phyloP scores from a whole-genome alignment of 2,797 vertebrate species.

The Lithobates sylvaticus region DNA sequence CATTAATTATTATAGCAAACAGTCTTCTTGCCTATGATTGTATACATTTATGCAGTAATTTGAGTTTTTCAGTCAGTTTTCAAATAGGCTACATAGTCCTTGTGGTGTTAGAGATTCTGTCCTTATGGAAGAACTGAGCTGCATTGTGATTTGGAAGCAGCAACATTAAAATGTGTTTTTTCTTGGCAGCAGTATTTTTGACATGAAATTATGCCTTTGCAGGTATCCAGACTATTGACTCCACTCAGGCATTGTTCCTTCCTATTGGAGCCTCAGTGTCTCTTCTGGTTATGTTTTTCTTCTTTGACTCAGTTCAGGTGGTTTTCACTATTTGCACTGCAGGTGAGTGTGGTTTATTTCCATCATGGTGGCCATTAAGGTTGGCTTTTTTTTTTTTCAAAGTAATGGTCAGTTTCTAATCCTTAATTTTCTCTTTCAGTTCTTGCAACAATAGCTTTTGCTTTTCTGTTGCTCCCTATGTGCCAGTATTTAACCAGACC shows the following conservation, averaged over 20 bases:
- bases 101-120: no score
- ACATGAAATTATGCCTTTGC: conserved; percentile 51
- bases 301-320: conserved; percentile 99
- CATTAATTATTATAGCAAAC: no score
- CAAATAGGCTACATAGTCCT: no score
- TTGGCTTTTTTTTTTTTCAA: neutral
- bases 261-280: conserved; percentile 98
- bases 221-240: conserved; percentile 99
- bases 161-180: no score
- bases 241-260: conserved; percentile 96
- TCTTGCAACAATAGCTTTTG: conserved; percentile 98
- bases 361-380: neutral
- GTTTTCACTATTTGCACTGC: conserved; percentile 99
- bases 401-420: neutral
- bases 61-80: no score
- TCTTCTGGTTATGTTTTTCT: conserved; percentile 99
- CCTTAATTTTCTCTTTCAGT: conserved; percentile 76
- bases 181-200: neutral
- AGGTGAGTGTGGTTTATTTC: conserved; percentile 79
- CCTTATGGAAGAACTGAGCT: neutral
- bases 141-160: no score
- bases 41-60: no score
- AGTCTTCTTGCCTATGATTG: no score
- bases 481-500: conserved; percentile 99
- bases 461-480: conserved; percentile 98